Conservation (phyloP, 23 tunicate species). For the Oikopleura albicans region DNA sequence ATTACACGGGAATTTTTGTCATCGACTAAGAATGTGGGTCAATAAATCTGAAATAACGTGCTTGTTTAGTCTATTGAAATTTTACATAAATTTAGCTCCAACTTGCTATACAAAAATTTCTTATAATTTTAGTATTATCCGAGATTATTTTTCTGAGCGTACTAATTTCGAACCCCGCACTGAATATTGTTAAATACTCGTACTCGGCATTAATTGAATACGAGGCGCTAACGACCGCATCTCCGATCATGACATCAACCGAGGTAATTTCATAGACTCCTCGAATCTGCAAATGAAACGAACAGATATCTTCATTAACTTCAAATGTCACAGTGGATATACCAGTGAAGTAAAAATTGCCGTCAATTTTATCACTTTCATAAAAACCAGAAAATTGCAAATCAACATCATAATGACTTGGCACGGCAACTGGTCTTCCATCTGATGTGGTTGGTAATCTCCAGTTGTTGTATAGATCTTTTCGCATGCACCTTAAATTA, state of each 20-base stretch:
- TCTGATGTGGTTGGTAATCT: not conserved
- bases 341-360: not conserved
- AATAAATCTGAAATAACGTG: too few species aligned
- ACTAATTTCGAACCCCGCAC: too few species aligned
- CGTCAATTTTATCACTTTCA: not conserved
- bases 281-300: not conserved
- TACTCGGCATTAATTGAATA: not conserved
- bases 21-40: too few species aligned
- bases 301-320: not conserved
- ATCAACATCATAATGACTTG: not conserved
- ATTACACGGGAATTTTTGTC: too few species aligned
- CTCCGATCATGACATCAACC: not conserved
- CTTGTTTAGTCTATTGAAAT: too few species aligned
- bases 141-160: too few species aligned
- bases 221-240: not conserved
- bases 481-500: too few species aligned
- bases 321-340: not conserved
- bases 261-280: too few species aligned
- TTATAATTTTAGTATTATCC: too few species aligned
- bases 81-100: too few species aligned
- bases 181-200: not conserved
- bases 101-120: too few species aligned
- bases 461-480: conserved; percentile 3
- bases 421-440: not conserved
- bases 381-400: not conserved